Evolutionary conservation across 2,113 vertebrate genomes (phyloP).

Genomic region (Phalacrocorax brasilianus): DNA sequence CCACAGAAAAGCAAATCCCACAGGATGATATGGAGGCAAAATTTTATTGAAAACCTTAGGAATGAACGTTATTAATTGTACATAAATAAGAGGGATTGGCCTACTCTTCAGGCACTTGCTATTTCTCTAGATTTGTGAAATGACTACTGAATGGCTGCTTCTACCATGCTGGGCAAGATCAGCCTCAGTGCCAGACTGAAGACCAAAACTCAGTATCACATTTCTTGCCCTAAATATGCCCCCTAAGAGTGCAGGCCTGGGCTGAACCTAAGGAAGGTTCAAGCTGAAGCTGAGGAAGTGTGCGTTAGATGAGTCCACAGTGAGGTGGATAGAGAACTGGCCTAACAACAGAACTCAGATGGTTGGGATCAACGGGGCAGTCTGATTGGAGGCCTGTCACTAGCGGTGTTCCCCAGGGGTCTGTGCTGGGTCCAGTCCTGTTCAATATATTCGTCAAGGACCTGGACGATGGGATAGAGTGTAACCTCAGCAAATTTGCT

Average conservation of each 20-base stretch:
- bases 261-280: not conserved
- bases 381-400: no score
- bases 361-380: no score
- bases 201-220: not conserved
- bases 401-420: no score
- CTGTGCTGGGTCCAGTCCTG: no score
- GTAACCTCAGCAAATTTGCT: no score
- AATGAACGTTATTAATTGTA: not conserved
- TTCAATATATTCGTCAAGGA: no score
- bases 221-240: not conserved
- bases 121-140: not conserved
- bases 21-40: rapidly evolving
- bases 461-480: no score
- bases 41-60: not conserved
- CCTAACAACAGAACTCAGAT: no score
- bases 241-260: not conserved
- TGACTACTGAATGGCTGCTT: not conserved
- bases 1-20: not conserved
- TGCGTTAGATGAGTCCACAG: no score
- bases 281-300: no score
- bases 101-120: not conserved
- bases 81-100: not conserved
- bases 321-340: no score
- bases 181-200: not conserved
- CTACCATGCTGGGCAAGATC: not conserved